Conservation (phyloP, 2,888 invertebrate species). For the Pinctada fucata region DNA sequence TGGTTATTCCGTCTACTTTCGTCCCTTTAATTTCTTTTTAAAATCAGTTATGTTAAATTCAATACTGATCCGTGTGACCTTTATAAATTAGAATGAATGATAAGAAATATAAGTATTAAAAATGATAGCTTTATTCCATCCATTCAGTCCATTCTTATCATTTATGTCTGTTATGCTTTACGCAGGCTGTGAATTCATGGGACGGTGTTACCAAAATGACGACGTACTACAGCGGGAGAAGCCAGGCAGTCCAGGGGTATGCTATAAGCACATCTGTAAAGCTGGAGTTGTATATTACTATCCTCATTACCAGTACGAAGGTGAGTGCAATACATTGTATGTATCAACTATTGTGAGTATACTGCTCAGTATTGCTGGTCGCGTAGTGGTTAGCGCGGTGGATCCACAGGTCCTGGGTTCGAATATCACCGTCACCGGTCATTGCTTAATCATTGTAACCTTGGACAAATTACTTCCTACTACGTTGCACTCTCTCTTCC, state of each 20-base stretch:
- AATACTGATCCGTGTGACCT: too few species aligned
- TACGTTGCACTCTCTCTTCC: too few species aligned
- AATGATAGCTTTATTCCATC: too few species aligned
- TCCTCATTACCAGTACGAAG: background rate
- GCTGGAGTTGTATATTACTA: background rate
- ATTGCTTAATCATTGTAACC: too few species aligned
- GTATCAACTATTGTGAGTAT: background rate
- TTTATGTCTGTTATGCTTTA: background rate
- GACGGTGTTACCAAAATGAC: background rate
- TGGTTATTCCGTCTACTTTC: too few species aligned
- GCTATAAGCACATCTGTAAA: background rate
- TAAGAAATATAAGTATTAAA: too few species aligned
- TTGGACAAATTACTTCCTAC: too few species aligned
- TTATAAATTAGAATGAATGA: too few species aligned
- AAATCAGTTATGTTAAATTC: too few species aligned
- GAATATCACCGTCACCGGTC: too few species aligned
- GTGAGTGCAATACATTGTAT: background rate
- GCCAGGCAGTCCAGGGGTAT: background rate
- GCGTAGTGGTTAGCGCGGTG: background rate
- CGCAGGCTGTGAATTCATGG: background rate
- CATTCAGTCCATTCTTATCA: background rate
- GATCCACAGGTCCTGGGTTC: too few species aligned
- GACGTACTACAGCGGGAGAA: background rate
- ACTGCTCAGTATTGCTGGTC: background rate
- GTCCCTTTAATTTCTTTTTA: too few species aligned